Conservation (phyloP, 2,888 invertebrate genomes). For the Chrysina gloriosa region DNA sequence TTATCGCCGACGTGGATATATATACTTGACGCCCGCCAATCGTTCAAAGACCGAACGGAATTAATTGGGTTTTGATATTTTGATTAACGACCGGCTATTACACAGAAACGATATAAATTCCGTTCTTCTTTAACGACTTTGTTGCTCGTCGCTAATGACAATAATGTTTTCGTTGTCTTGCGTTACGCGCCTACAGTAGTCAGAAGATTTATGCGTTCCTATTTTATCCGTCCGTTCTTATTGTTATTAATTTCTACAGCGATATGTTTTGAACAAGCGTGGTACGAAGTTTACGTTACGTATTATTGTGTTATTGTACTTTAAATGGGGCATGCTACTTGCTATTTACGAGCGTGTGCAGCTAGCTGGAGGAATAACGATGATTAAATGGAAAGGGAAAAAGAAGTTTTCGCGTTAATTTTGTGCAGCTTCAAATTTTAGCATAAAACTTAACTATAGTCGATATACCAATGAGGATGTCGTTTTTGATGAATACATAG, state of each 20-base stretch:
- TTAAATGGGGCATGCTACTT: constrained; percentile 12
- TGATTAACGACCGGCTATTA: constrained; percentile 27
- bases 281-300: constrained; percentile 5
- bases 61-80: constrained; percentile 33
- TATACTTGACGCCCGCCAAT: constrained; percentile 17
- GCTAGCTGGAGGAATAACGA: too few relatives aligned
- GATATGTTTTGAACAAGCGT: constrained; percentile 12
- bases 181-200: constrained; percentile 14
- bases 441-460: too few relatives aligned
- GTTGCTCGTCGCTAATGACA: constrained; percentile 24
- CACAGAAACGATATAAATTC: constrained; percentile 25
- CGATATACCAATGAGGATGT: too few relatives aligned
- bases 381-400: too few relatives aligned
- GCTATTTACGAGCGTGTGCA: too few relatives aligned
- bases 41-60: constrained; percentile 25
- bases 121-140: constrained; percentile 27
- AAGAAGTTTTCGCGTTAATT: too few relatives aligned
- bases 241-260: constrained; percentile 10
- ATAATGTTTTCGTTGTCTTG: constrained; percentile 12
- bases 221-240: background rate
- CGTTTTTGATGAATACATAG: too few relatives aligned
- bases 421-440: too few relatives aligned
- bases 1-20: constrained; percentile 22
- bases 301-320: constrained; percentile 10
- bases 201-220: constrained; percentile 26